Evolutionary conservation across 1,140 invertebrate species (phyloP).

Genomic region (Brachionus rotundiformis): DNA sequence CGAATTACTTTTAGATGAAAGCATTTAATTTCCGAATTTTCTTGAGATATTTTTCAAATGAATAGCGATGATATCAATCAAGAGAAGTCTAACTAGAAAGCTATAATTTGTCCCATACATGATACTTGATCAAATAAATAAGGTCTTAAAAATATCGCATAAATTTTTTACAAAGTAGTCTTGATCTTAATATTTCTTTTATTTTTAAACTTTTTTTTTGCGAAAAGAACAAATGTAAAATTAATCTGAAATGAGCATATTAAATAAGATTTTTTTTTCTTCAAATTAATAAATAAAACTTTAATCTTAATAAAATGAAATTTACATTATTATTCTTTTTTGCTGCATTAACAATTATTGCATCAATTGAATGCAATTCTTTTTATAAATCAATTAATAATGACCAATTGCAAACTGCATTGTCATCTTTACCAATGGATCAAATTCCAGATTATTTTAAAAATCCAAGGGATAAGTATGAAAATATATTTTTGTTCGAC

Average conservation of each 20-base stretch:
- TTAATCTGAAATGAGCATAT: background rate
- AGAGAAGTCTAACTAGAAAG: no score
- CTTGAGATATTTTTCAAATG: no score
- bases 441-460: slow-evolving; percentile 48
- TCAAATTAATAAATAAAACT: background rate
- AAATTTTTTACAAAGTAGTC: no score
- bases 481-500: slow-evolving; percentile 9
- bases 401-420: background rate
- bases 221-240: slow-evolving; percentile 40
- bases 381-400: background rate
- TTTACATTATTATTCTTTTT: background rate
- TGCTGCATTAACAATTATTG: background rate
- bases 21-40: no score
- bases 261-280: background rate
- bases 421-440: background rate
- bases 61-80: no score
- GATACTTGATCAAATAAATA: no score
- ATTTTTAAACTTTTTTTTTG: background rate
- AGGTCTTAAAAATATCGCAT: no score
- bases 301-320: slow-evolving; percentile 18
- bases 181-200: background rate
- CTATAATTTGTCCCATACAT: no score
- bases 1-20: no score
- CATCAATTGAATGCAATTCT: background rate
- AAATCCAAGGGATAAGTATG: background rate